Evolutionary conservation across 1,140 invertebrate genomes (phyloP).

Genomic region (Pseudomyrmex dendroicus): DNA sequence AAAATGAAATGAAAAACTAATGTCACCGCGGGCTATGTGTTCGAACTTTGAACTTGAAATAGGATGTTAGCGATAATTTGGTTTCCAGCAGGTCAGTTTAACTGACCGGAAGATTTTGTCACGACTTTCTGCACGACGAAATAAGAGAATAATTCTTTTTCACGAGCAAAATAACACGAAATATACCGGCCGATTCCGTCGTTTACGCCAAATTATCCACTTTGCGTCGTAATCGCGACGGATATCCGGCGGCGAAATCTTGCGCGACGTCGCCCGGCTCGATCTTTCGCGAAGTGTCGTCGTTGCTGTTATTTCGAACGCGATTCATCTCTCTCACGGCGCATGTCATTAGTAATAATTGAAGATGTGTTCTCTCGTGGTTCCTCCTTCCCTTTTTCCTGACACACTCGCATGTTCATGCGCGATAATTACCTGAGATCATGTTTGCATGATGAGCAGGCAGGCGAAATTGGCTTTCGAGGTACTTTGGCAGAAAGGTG

Average conservation of each 20-base stretch:
- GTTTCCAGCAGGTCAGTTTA: slow-evolving; percentile 4
- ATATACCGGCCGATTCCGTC: slow-evolving; percentile 25
- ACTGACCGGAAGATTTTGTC: slow-evolving; percentile 18
- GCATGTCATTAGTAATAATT: slow-evolving; percentile 40
- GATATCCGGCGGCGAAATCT: slow-evolving; percentile 47
- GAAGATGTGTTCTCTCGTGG: not conserved
- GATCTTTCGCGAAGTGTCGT: slow-evolving; percentile 10
- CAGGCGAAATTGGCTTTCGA: slow-evolving; percentile 96
- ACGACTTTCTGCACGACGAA: slow-evolving; percentile 7
- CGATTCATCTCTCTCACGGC: slow-evolving; percentile 22
- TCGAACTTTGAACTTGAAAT: not conserved
- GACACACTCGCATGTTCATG: slow-evolving; percentile 52
- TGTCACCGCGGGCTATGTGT: not conserved
- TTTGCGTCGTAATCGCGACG: slow-evolving; percentile 42
- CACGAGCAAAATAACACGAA: slow-evolving; percentile 16
- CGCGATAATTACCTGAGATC: slow-evolving; percentile 89
- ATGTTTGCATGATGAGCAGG: slow-evolving; percentile 95
- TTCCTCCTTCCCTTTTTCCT: not conserved
- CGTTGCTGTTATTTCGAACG: not conserved
- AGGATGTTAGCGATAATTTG: no score
- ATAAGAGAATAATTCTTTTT: slow-evolving; percentile 32
- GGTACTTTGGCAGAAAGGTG: slow-evolving; percentile 97
- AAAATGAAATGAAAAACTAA: not conserved
- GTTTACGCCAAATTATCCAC: slow-evolving; percentile 60
- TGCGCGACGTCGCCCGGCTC: slow-evolving; percentile 21